Conservation (phyloP, 2,113 vertebrate genomes). For the Origma solitaria region DNA sequence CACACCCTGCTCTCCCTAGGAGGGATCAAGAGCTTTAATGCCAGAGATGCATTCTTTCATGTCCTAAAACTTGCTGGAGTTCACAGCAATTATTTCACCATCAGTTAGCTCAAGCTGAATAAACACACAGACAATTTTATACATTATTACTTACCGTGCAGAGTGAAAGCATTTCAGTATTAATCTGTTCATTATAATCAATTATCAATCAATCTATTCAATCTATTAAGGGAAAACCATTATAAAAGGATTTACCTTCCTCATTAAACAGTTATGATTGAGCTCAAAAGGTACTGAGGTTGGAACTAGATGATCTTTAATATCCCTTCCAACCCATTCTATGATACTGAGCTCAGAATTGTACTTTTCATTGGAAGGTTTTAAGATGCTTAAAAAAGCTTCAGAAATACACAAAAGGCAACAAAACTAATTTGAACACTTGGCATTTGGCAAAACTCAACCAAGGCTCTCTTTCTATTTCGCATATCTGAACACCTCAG, state of each 20-base stretch:
- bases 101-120: not conserved
- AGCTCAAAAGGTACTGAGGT: not conserved
- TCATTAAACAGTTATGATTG: not conserved
- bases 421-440: not conserved
- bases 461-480: slow-evolving; percentile 48
- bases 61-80: not conserved
- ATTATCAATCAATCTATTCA: not conserved
- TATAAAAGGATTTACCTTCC: not conserved
- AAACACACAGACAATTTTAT: not conserved
- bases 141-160: slow-evolving; percentile 42
- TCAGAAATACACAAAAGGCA: not conserved
- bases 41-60: not conserved
- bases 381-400: not conserved
- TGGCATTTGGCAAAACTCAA: not conserved
- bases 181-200: not conserved
- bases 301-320: not conserved
- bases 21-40: not conserved
- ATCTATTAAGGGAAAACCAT: not conserved
- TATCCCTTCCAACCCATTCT: not conserved
- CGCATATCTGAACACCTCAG: not conserved
- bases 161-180: not conserved
- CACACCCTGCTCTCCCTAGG: not conserved
- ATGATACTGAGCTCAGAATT: fast-evolving
- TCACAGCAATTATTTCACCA: not conserved
- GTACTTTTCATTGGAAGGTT: not conserved